These are phyloP conservation scores for Bombus affinis DNA, from an alignment of 1,140 invertebrate genomes.

Conservation along the genomic window DNA sequence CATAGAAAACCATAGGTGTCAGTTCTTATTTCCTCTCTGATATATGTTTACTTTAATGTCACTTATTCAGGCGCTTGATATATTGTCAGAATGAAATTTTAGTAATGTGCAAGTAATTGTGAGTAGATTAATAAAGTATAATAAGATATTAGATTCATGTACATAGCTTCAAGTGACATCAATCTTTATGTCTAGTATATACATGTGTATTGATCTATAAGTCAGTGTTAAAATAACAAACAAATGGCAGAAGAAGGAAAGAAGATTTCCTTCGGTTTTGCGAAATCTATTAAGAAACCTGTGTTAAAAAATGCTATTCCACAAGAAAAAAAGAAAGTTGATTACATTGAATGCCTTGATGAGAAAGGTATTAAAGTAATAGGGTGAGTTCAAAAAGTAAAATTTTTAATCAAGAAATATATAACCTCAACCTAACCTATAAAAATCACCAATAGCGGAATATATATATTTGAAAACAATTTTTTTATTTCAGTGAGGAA, in stretches of 20 bases:
- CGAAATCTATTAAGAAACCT: constrained; percentile 87
- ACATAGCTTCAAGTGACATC: background rate
- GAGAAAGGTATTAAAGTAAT: constrained; percentile 88
- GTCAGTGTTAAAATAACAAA: background rate
- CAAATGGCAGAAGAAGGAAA: constrained; percentile 83
- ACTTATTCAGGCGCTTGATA: background rate
- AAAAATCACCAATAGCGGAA: background rate
- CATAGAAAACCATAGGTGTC: too few species aligned
- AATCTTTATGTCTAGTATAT: constrained; percentile 5
- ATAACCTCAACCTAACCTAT: constrained; percentile 61
- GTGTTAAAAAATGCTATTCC: constrained; percentile 79
- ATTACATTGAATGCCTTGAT: constrained; percentile 90
- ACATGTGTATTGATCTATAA: too few species aligned
- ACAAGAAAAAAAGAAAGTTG: constrained; percentile 82
- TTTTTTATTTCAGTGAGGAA: constrained; percentile 82
- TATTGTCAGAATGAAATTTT: background rate
- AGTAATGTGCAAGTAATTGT: background rate
- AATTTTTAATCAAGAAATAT: background rate
- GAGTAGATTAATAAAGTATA: constrained; percentile 9
- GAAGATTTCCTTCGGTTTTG: constrained; percentile 91
- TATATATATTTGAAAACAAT: background rate
- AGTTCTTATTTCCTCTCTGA: too few species aligned
- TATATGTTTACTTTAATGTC: background rate
- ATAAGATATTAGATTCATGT: background rate
- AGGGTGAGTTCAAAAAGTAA: constrained; percentile 82